These are phyloP conservation scores for Malurus alboscapulatus DNA, from an alignment of 2,113 vertebrate species.

Conservation along the genomic window DNA sequence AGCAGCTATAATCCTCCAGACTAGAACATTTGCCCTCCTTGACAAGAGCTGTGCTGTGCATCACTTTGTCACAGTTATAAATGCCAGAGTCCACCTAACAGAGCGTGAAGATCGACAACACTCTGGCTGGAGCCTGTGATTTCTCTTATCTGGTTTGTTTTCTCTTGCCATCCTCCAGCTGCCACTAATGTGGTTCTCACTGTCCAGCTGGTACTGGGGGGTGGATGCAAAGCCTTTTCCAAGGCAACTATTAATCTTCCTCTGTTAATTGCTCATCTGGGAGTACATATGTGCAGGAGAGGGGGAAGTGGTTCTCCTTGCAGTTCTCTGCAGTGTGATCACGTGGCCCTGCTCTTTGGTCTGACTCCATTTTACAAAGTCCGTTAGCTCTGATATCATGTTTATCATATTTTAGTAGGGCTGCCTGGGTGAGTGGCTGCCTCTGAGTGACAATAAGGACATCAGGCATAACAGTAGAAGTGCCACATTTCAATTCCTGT, in stretches of 20 bases:
- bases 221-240: neutral
- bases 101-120: neutral
- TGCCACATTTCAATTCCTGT: neutral
- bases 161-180: constrained; percentile 40
- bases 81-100: neutral
- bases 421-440: neutral
- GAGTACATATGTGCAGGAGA: neutral
- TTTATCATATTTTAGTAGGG: neutral
- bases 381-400: neutral
- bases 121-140: neutral
- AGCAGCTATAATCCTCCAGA: neutral
- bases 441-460: neutral
- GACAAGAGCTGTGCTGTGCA: neutral
- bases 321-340: neutral
- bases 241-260: constrained; percentile 42
- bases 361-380: neutral
- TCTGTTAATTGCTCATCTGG: constrained; percentile 48
- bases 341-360: neutral
- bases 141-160: constrained; percentile 40
- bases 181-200: constrained; percentile 33
- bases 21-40: neutral
- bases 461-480: neutral
- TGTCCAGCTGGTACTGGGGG: constrained; percentile 41
- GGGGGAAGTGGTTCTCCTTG: neutral
- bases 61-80: constrained; percentile 11